Evolutionary conservation across 37 sponge, comb jelly and placozoan genomes (phyloP).

Genomic region (Halichondria panicea): DNA sequence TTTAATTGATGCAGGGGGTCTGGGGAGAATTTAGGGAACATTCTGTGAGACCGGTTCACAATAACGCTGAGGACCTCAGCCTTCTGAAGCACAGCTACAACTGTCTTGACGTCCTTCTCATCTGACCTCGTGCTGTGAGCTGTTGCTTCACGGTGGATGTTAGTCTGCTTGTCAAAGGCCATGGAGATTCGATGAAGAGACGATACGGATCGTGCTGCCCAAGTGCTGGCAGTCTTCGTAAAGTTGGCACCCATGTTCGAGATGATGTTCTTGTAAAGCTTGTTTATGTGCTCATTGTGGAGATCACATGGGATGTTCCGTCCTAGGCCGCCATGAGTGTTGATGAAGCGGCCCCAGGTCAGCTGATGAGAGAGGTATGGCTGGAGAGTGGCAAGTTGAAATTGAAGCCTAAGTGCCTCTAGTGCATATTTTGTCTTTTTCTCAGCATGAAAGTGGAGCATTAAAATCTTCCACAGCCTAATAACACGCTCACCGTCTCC

Average conservation of each 20-base stretch:
- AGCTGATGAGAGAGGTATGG: conserved; percentile 36
- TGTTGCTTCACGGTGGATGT: too few species aligned
- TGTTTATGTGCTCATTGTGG: conserved; percentile 52
- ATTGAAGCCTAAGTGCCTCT: conserved; percentile 18
- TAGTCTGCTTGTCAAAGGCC: too few species aligned
- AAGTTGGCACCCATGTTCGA: conserved; percentile 34
- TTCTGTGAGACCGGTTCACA: too few species aligned
- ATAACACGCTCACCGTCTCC: conserved; percentile 57
- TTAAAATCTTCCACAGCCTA: conserved; percentile 34
- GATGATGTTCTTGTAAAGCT: conserved; percentile 40
- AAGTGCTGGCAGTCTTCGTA: conserved; percentile 8
- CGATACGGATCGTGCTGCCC: conserved; percentile 32
- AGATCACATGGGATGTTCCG: conserved; percentile 38
- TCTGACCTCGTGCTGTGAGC: too few species aligned
- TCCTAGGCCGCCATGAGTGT: conserved; percentile 40
- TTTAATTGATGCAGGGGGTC: too few species aligned
- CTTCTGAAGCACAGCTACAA: too few species aligned
- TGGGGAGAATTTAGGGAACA: too few species aligned
- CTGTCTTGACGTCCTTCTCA: too few species aligned
- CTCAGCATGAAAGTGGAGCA: conserved; percentile 31
- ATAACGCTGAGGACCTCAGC: too few species aligned
- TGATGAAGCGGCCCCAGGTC: conserved; percentile 47
- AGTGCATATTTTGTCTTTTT: conserved; percentile 26
- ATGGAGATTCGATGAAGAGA: neutral
- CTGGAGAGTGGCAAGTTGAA: conserved; percentile 9